Evolutionary conservation across 2,113 vertebrate species (phyloP).

Genomic region (Forbesichthys papilliferus): DNA sequence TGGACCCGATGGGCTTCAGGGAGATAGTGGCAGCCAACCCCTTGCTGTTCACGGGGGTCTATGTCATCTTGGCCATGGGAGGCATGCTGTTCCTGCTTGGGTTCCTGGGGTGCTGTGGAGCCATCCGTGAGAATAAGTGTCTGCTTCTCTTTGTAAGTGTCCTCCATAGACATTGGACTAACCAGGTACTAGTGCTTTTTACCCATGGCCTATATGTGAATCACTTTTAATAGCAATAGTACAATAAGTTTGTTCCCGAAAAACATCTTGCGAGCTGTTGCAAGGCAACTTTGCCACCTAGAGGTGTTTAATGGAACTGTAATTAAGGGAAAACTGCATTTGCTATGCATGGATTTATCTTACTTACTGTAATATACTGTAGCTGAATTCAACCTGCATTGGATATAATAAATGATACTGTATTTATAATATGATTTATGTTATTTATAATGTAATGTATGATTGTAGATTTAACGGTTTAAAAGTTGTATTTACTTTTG

Average conservation of each 20-base stretch:
- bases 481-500: too few relatives aligned
- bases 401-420: neutral
- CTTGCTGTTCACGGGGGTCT: slow-evolving; percentile 87
- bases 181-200: too few relatives aligned
- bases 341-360: neutral
- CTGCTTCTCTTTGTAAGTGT: slow-evolving; percentile 91
- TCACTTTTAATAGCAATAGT: neutral
- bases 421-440: neutral
- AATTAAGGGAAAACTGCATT: neutral
- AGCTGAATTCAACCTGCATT: neutral
- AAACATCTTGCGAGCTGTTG: neutral
- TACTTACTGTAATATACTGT: neutral
- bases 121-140: slow-evolving; percentile 90
- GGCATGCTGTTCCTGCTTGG: slow-evolving; percentile 90
- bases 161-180: neutral
- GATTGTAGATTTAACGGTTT: too few relatives aligned
- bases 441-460: too few relatives aligned
- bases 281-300: slow-evolving; percentile 14
- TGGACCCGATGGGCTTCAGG: slow-evolving; percentile 90
- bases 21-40: slow-evolving; percentile 91
- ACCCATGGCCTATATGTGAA: too few relatives aligned
- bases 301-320: neutral
- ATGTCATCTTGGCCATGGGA: slow-evolving; percentile 89
- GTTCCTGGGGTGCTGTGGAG: slow-evolving; percentile 93
- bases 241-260: neutral